phyloP scores from a whole-genome alignment of 2,888 invertebrate genomes.

The Chironomus tentans region DNA sequence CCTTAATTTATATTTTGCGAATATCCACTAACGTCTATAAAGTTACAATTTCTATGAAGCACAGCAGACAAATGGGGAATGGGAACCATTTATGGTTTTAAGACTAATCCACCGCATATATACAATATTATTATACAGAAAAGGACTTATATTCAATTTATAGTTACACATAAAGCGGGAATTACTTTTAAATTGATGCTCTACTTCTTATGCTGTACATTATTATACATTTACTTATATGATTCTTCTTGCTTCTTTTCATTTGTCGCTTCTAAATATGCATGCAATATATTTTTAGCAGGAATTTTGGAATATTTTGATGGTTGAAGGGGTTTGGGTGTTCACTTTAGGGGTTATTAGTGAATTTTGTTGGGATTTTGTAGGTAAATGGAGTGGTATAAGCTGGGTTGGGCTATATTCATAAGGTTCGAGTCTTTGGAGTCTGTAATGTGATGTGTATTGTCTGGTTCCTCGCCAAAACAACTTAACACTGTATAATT shows the following conservation, averaged over 20 bases:
- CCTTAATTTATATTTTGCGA: too few relatives aligned
- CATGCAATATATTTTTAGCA: not conserved
- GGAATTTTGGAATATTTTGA: not conserved
- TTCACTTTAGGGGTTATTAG: too few relatives aligned
- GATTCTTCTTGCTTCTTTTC: slow-evolving; percentile 10
- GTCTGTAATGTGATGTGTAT: too few relatives aligned
- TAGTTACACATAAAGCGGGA: slow-evolving; percentile 26
- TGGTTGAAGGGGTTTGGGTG: too few relatives aligned
- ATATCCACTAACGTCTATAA: too few relatives aligned
- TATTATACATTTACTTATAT: not conserved
- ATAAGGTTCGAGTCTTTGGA: too few relatives aligned
- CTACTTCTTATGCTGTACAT: not conserved
- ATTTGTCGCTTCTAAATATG: not conserved
- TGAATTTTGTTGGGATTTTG: too few relatives aligned
- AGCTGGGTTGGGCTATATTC: too few relatives aligned
- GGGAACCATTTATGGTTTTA: slow-evolving; percentile 5
- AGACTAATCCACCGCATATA: slow-evolving; percentile 3
- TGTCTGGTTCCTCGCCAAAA: too few relatives aligned
- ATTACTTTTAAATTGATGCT: slow-evolving; percentile 26
- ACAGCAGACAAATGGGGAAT: not conserved
- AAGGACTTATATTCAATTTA: slow-evolving; percentile 27
- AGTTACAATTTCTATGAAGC: too few relatives aligned
- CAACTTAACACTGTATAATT: too few relatives aligned
- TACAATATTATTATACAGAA: not conserved
- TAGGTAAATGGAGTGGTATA: too few relatives aligned